phyloP scores from a whole-genome alignment of 2,113 vertebrate species.

The Phalacrocorax carbo region DNA sequence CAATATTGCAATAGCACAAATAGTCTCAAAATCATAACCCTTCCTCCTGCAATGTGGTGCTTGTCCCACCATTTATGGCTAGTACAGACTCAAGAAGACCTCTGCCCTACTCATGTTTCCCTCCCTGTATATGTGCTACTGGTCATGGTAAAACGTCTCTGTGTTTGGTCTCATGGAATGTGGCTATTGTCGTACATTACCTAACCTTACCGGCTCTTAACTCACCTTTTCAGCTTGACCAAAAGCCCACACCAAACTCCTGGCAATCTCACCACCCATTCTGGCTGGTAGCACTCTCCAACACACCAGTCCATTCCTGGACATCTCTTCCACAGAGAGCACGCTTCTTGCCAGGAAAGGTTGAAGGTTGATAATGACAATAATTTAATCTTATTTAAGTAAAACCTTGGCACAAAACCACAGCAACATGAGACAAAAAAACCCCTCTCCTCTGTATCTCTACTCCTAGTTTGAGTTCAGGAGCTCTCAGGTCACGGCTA shows the following conservation, averaged over 20 bases:
- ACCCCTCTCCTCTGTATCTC: rapidly evolving
- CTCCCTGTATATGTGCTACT: not conserved
- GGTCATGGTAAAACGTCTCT: not conserved
- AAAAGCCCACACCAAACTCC: not conserved
- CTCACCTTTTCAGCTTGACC: not conserved
- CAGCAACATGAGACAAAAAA: not conserved
- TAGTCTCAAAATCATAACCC: not conserved
- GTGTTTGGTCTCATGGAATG: not conserved
- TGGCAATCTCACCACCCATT: not conserved
- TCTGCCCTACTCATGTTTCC: rapidly evolving
- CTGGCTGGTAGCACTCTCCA: not conserved
- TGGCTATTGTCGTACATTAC: not conserved
- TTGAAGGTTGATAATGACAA: not conserved
- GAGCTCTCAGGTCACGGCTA: not conserved
- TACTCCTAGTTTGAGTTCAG: not conserved
- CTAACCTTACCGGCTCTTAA: not conserved
- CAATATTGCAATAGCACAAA: not conserved
- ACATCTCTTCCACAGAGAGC: not conserved
- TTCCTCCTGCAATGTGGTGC: not conserved
- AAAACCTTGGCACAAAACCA: not conserved
- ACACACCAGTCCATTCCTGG: not conserved
- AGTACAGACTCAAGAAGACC: not conserved
- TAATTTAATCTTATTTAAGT: not conserved
- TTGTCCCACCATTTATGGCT: rapidly evolving
- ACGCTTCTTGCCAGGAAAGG: not conserved